Evolutionary conservation across 1,140 invertebrate species (phyloP), one percentile per base, ranked within the genome.

Genomic region (Drosophila rhopaloa): DNA sequence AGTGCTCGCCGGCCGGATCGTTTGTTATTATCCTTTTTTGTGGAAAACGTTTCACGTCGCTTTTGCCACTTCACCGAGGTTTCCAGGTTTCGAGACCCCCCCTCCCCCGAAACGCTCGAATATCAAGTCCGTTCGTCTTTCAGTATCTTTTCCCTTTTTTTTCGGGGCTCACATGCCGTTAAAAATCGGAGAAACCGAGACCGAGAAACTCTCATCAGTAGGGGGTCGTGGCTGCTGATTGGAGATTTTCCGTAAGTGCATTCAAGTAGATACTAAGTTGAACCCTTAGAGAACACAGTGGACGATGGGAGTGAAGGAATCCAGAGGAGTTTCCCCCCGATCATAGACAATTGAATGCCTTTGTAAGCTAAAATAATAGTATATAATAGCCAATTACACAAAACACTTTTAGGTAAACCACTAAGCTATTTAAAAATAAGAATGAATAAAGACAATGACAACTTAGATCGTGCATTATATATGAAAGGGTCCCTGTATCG

Each of bases 161-260:
- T 37, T 44, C 58, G 54, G 37, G 44, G 37, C 53, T 66, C 44
- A 43, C 27, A 65, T 40, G 57, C 50, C 35, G 44, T 47, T 54
- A 43, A 74, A 53, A 59, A 16, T 50, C 47, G 47, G 27, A 59
- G 27, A 59, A 59, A 24, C 43, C 16, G 46, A 58, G 51, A 62
- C 68, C 44, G 9, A 46, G 53, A 78, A 65, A 41, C 62, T 89
- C 83, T 83, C 76, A 83, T 76, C 83, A 79, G 83, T 89, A 89
- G 83, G 83, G 83, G 83, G 83, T 89, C 79, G 58, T 53, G 60
- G 74, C 51, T 66, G 79, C 79, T 86, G 83, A 86, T 88, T 86
- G 79, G 67, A 88, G 63, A 76, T 86, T 70, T 89, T 83, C 62
- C 71, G 71, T 89, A 89, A 88, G 83, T 89, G 80, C 83, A 86